Percentiles rank a stretch among this genome's conserved stretches.
Conservation (phyloP, 2,113 vertebrate genomes). For the Phocoena sinus region DNA sequence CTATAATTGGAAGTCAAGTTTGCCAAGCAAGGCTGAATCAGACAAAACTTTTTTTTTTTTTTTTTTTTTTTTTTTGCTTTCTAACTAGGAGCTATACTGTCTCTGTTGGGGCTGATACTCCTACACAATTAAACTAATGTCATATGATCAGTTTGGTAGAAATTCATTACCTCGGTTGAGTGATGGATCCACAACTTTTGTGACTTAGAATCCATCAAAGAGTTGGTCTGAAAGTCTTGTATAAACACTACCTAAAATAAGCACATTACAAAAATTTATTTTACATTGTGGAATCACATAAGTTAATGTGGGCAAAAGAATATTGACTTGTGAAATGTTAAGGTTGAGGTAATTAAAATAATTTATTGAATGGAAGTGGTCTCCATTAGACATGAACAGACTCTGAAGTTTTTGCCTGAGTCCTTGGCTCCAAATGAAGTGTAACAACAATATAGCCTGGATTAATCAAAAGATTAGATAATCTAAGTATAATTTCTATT, state of each 20-base stretch:
- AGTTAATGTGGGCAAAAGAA: background rate
- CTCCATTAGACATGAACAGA: background rate
- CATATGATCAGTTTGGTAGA: background rate
- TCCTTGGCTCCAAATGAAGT: background rate
- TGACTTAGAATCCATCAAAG: background rate
- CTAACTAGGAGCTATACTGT: background rate
- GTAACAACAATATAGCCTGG: background rate
- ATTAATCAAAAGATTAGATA: background rate
- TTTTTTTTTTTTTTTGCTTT: background rate
- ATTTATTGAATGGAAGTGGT: background rate
- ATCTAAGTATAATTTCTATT: background rate
- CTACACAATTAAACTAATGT: constrained; percentile 28
- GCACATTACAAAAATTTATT: background rate
- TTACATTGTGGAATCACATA: background rate
- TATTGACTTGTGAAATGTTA: background rate
- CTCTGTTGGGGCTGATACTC: background rate
- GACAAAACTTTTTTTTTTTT: background rate
- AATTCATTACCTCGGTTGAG: background rate
- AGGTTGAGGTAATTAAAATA: background rate
- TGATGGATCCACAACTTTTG: background rate
- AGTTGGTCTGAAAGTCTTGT: background rate
- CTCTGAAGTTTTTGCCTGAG: background rate
- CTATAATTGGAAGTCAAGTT: constrained; percentile 7
- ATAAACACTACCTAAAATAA: background rate
- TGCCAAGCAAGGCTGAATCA: background rate